Conservation (phyloP, 2,797 vertebrate genomes). For the Lacerta agilis region DNA sequence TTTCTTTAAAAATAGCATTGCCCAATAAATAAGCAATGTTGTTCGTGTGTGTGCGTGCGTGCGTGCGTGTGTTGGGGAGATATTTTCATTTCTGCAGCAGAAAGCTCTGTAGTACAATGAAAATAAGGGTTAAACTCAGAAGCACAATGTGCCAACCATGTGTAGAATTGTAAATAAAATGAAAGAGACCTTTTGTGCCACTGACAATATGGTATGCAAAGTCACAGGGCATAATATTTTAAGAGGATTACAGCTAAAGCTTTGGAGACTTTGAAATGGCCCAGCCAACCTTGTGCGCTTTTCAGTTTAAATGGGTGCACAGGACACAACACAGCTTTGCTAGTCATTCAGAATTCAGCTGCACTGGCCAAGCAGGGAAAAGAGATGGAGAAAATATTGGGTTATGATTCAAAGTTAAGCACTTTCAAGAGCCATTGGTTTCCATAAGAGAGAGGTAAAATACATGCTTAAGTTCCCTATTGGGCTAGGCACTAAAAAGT, state of each 20-base stretch:
- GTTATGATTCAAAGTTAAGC: neutral
- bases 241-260: slow-evolving; percentile 79
- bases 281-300: slow-evolving; percentile 70
- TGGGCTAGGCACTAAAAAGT: neutral
- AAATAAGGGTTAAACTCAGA: slow-evolving; percentile 44
- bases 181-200: slow-evolving; percentile 63
- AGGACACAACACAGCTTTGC: slow-evolving; percentile 64
- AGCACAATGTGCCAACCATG: slow-evolving; percentile 56
- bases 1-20: slow-evolving; percentile 48
- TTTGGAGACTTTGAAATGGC: slow-evolving; percentile 76
- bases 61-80: neutral
- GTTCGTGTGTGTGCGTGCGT: slow-evolving; percentile 39
- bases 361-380: slow-evolving; percentile 46
- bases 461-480: neutral
- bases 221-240: slow-evolving; percentile 74
- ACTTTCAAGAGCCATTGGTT: neutral
- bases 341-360: slow-evolving; percentile 65
- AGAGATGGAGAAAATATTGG: slow-evolving; percentile 27
- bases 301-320: slow-evolving; percentile 72
- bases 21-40: slow-evolving; percentile 43
- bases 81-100: slow-evolving; percentile 8
- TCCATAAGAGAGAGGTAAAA: neutral
- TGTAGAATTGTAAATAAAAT: slow-evolving; percentile 72
- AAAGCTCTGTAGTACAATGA: slow-evolving; percentile 29
- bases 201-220: slow-evolving; percentile 69